A percentile compares a stretch with the other conserved stretches of the same genome.
Conservation (phyloP, 2,888 invertebrate genomes). For the Rotaria sp. region DNA sequence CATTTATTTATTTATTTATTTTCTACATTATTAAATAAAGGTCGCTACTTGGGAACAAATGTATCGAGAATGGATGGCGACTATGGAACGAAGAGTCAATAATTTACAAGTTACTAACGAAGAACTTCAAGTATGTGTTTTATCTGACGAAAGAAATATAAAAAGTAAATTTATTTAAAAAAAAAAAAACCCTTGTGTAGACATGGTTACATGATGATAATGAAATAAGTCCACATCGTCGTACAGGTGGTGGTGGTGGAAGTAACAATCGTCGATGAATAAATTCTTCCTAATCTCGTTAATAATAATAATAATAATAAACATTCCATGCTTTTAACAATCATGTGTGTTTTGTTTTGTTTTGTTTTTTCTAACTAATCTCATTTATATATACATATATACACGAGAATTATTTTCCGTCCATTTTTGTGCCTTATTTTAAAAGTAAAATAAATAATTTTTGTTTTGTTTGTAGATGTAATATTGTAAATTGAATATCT, state of each 20-base stretch:
- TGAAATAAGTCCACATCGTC: background rate
- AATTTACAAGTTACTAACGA: background rate
- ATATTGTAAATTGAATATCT: background rate
- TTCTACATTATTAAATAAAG: background rate
- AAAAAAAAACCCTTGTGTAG: background rate
- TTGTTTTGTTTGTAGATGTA: too few species aligned
- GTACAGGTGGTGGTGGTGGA: background rate
- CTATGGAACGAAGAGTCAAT: background rate
- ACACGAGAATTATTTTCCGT: background rate
- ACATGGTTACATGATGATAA: background rate
- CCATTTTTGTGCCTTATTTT: background rate
- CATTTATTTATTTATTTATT: background rate
- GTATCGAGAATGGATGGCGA: constrained; percentile 2
- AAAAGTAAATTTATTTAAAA: background rate
- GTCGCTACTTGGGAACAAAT: background rate
- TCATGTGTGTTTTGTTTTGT: background rate
- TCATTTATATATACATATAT: background rate
- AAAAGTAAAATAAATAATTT: background rate
- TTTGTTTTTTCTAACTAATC: background rate
- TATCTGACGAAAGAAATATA: background rate
- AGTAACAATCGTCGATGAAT: background rate
- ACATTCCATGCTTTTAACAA: background rate
- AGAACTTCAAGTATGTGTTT: background rate
- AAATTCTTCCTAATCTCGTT: background rate
- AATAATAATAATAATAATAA: background rate